Evolutionary conservation across 2,888 invertebrate genomes (phyloP).

Genomic region (Ectobius pallidus): DNA sequence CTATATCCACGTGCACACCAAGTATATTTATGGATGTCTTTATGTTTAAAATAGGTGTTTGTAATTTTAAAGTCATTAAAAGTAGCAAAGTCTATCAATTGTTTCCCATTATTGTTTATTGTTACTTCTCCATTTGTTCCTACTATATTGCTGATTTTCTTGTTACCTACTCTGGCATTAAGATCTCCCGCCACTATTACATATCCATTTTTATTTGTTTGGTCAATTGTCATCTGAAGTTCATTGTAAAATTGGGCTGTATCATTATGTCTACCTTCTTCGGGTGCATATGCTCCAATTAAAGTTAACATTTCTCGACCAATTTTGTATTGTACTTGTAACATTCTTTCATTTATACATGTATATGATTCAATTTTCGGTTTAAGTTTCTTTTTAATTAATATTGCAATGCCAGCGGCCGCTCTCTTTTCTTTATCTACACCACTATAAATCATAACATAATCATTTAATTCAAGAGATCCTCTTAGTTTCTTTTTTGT

Average conservation of each 20-base stretch:
- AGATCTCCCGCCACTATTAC: neutral
- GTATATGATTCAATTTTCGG: neutral
- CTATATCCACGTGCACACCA: neutral
- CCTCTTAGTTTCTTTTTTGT: conserved; percentile 1
- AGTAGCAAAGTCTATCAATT: neutral
- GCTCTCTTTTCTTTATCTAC: neutral
- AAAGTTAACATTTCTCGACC: neutral
- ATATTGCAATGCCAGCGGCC: neutral
- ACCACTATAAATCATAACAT: neutral
- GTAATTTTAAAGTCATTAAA: neutral
- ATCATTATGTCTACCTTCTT: neutral
- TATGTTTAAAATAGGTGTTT: neutral
- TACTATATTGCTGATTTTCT: neutral
- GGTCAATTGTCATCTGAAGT: neutral
- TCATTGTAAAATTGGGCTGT: neutral
- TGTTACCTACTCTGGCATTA: neutral
- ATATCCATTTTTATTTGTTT: too few relatives aligned
- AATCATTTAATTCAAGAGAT: neutral
- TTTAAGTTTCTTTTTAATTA: neutral
- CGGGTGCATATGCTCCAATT: neutral
- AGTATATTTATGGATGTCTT: neutral
- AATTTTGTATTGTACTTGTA: neutral
- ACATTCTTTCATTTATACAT: neutral
- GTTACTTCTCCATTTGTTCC: neutral
- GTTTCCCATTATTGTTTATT: neutral